phyloP scores from a whole-genome alignment of 2,888 invertebrate genomes.

The Polia nebulosa region DNA sequence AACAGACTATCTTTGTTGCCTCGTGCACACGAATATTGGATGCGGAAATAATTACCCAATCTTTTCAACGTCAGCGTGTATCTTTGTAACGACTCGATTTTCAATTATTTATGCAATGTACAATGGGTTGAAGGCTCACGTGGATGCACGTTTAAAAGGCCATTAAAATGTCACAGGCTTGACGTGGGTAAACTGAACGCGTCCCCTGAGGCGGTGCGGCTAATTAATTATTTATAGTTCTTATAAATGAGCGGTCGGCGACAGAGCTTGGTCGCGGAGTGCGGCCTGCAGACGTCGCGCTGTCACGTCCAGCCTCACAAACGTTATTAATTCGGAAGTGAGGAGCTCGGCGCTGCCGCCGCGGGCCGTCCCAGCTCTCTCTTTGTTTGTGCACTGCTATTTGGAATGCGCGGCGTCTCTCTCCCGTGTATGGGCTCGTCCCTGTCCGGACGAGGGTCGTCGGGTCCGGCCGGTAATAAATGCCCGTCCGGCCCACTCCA shows the following conservation, averaged over 20 bases:
- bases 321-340: constrained; percentile 78
- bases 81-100: constrained; percentile 67
- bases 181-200: constrained; percentile 81
- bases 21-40: constrained; percentile 75
- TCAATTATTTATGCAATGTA: constrained; percentile 79
- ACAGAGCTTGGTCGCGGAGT: constrained; percentile 29
- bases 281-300: constrained; percentile 63
- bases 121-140: constrained; percentile 75
- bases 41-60: constrained; percentile 81
- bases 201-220: constrained; percentile 74
- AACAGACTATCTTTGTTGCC: constrained; percentile 77
- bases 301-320: constrained; percentile 74
- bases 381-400: constrained; percentile 69
- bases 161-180: constrained; percentile 88
- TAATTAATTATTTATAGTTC: constrained; percentile 88
- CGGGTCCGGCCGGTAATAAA: constrained; percentile 78
- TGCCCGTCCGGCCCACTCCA: constrained; percentile 78
- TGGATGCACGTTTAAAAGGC: constrained; percentile 83
- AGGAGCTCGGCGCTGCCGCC: constrained; percentile 56
- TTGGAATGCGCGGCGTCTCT: constrained; percentile 67
- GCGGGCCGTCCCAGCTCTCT: constrained; percentile 60
- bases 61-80: constrained; percentile 68
- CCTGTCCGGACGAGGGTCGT: constrained; percentile 71
- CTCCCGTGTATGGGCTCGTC: constrained; percentile 63
- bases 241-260: constrained; percentile 71